A percentile compares a stretch with the other conserved stretches of the same genome.
These are phyloP conservation scores for Achlya flavicornis DNA, from an alignment of 2,888 invertebrate species.

Conservation along the genomic window DNA sequence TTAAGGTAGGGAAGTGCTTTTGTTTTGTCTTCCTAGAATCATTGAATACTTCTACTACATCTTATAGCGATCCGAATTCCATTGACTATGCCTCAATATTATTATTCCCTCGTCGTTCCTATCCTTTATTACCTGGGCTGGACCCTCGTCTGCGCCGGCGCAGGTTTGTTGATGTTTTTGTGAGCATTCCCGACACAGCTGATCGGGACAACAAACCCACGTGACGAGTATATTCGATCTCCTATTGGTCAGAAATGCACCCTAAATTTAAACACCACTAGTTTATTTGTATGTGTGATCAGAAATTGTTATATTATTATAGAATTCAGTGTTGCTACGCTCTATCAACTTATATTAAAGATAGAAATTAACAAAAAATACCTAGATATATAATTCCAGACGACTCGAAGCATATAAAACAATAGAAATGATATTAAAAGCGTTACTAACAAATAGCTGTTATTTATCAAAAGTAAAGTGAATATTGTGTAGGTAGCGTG, in stretches of 20 bases:
- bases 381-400: too few relatives aligned
- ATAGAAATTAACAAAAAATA: too few relatives aligned
- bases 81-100: slow-evolving; percentile 30
- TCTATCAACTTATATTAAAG: too few relatives aligned
- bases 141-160: slow-evolving; percentile 35
- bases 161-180: slow-evolving; percentile 69
- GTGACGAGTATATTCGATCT: slow-evolving; percentile 34
- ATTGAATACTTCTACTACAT: slow-evolving; percentile 5
- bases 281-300: not conserved
- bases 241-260: slow-evolving; percentile 51
- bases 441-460: not conserved
- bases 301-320: not conserved
- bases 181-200: slow-evolving; percentile 72
- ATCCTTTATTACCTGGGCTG: slow-evolving; percentile 59
- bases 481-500: not conserved
- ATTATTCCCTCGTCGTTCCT: slow-evolving; percentile 33
- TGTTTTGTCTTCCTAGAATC: slow-evolving; percentile 2
- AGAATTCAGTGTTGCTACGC: too few relatives aligned
- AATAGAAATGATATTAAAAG: not conserved
- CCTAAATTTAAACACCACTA: slow-evolving; percentile 37
- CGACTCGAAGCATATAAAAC: not conserved
- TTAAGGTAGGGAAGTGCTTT: not conserved
- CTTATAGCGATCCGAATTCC: slow-evolving; percentile 24
- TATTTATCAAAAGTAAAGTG: not conserved
- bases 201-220: slow-evolving; percentile 66